Conservation (phyloP, 2,113 vertebrate species). For the Tichodroma muraria region DNA sequence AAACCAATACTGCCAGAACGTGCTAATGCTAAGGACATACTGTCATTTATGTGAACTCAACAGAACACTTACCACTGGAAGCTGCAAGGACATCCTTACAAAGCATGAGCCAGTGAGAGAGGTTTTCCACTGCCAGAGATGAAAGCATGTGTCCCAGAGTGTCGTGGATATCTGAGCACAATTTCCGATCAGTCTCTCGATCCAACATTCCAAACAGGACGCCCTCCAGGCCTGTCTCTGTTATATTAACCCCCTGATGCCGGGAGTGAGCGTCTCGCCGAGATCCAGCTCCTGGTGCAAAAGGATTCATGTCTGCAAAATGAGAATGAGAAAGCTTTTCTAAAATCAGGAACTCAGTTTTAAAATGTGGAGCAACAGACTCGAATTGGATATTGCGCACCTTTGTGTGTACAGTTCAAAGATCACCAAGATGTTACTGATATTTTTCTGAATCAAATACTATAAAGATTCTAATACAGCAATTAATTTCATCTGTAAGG, state of each 20-base stretch:
- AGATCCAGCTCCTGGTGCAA: slow-evolving; percentile 65
- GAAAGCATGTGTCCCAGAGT: slow-evolving; percentile 98
- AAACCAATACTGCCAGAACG: not conserved
- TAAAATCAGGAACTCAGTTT: not conserved
- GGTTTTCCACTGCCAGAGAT: slow-evolving; percentile 91
- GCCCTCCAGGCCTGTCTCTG: slow-evolving; percentile 93
- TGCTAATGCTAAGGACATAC: not conserved
- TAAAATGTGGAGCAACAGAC: not conserved
- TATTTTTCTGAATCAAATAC: not conserved
- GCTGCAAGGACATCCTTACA: slow-evolving; percentile 98
- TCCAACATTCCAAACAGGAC: slow-evolving; percentile 98
- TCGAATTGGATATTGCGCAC: not conserved
- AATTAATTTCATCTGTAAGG: not conserved
- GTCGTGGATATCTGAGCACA: slow-evolving; percentile 97
- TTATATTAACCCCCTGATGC: slow-evolving; percentile 87
- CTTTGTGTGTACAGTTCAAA: not conserved
- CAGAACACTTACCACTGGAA: slow-evolving; percentile 83
- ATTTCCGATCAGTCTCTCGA: slow-evolving; percentile 91
- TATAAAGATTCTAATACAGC: not conserved
- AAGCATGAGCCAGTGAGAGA: slow-evolving; percentile 95
- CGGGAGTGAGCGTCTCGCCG: slow-evolving; percentile 66
- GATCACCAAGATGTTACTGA: not conserved
- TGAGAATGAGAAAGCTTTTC: not conserved
- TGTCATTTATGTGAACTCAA: not conserved
- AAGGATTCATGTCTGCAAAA: slow-evolving; percentile 70